These are phyloP conservation scores for Zhuqinia jingwanae DNA, from an alignment of 2,888 invertebrate species.

Conservation along the genomic window DNA sequence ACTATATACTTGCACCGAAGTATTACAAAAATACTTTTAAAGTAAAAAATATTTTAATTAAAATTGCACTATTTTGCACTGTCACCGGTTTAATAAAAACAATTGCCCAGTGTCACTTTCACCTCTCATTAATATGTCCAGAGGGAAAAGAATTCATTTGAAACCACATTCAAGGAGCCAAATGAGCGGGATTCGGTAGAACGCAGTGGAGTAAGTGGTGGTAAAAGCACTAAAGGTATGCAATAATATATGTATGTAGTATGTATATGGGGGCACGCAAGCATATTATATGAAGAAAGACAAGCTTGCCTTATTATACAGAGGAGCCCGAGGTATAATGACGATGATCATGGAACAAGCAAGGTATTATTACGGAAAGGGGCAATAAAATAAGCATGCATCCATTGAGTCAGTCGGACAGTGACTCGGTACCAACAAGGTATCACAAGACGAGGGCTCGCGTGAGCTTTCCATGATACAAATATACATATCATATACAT, in stretches of 20 bases:
- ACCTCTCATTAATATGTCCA: constrained; percentile 30
- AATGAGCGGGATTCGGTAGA: constrained; percentile 67
- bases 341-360: constrained; percentile 53
- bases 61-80: neutral
- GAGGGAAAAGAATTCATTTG: constrained; percentile 11
- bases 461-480: constrained; percentile 33
- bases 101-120: constrained; percentile 26
- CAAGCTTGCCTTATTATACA: constrained; percentile 41
- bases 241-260: constrained; percentile 17
- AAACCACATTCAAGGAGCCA: neutral
- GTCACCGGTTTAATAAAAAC: constrained; percentile 16
- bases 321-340: neutral
- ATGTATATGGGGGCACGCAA: neutral
- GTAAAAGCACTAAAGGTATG: constrained; percentile 53
- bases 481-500: neutral
- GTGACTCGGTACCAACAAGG: constrained; percentile 70
- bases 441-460: constrained; percentile 67
- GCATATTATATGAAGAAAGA: constrained; percentile 4
- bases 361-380: constrained; percentile 62
- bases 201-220: constrained; percentile 8
- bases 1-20: no score
- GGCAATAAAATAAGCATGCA: constrained; percentile 63
- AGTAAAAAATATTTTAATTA: neutral
- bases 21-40: neutral
- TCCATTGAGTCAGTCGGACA: constrained; percentile 65